Evolutionary conservation across 2,113 vertebrate genomes (phyloP), one percentile per base, ranked within the genome.

Genomic region (Antechinus flavipes): DNA sequence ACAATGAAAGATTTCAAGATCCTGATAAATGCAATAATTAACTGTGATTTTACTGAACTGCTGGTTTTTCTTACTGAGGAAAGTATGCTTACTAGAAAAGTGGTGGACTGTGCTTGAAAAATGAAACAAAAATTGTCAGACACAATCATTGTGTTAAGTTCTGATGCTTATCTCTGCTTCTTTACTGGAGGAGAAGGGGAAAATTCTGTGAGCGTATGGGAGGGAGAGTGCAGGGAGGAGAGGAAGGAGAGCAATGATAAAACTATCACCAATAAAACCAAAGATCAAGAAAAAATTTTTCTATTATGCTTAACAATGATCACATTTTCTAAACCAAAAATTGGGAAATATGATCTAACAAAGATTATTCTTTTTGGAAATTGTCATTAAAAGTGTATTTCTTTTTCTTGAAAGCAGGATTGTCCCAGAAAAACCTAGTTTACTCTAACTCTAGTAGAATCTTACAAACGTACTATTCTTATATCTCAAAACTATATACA

Each of bases 331-430:
- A 14, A 68, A 68, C 22, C 12, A 95, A 14, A 93, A 93, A 90
- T n/a, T 91, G 52, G 50, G 76, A 95, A 93, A 89, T 16, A 47
- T 58, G 89, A 89, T 35, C 89, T 93, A 30, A 35, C 42, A 56
- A 58, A 53, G 56, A 42, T 47, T 91, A 89, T 50, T 89, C 52
- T 95, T 53, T 42, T 52, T 91, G 30, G 0, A 30, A 47, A n/a
- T 46, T 58, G n/a, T 56, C 12, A 55, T 56, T 25, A 47, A 11
- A 68, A 68, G 16, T 8, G 24, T n/a, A 91, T 23, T 91, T 27
- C 52, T 52, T n/a, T 91, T 91, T 68, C 58, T 35, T 68, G 58
- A 68, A 68, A 68, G 58, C 58, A 68, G 27, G 58, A 14, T 27
- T 61, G 10, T 61, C 58, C 26, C 58, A 61, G 58, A 61, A 61